Base-by-base conservation (phyloP, 2,113 vertebrate genomes). In the Suncus etruscus region DNA sequence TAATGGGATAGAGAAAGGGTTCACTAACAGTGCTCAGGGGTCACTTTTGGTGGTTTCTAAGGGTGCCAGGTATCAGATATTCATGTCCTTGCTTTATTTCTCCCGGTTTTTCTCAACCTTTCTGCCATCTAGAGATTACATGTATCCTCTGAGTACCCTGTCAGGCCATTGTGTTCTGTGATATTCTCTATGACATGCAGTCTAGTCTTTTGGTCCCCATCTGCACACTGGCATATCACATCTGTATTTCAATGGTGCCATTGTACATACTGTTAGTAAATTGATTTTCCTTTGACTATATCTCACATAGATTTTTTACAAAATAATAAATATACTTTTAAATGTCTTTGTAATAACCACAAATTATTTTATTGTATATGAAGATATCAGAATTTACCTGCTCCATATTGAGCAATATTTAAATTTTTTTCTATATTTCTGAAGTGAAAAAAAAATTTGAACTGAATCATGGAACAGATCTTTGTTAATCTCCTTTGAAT, bases 391-490 rank as follows among this genome's bases (percentile, higher is more conserved):
- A 61, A 16, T 83, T 74, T 87, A 91, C 61, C 1, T 39, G 66
- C 73, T 66, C 79, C 7, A 70, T 87, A 90, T 75, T 85, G 31
- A 93, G 31, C 50, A 77, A 63, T 45, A 75, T 79, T 92, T 91
- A 78, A 66, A 66, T 85, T 47, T 75, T 74, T 86, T 94, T 73
- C 81, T 85, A 18, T 75, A 72, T 78, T 91, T 88, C 61, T 83
- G 73, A 70, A 88, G 22, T 91, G 45, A 50, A 65, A 54, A 65
- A 54, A 86, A 80, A 31, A 39, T 89, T 89, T 63, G 70, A 93
- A 92, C 73, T 80, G 74, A 91, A 79, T 48, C 66, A 86, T 92
- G 77, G 65, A 94, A 78, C 22, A 87, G 16, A 78, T 82, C n/a
- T 78, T 90, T 76, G 58, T 25, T 45, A 79, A 92, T 83, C 83